Evolutionary conservation across 2,797 vertebrate species (phyloP), one percentile per base, ranked within the genome.

Genomic region (Danio kyathit): DNA sequence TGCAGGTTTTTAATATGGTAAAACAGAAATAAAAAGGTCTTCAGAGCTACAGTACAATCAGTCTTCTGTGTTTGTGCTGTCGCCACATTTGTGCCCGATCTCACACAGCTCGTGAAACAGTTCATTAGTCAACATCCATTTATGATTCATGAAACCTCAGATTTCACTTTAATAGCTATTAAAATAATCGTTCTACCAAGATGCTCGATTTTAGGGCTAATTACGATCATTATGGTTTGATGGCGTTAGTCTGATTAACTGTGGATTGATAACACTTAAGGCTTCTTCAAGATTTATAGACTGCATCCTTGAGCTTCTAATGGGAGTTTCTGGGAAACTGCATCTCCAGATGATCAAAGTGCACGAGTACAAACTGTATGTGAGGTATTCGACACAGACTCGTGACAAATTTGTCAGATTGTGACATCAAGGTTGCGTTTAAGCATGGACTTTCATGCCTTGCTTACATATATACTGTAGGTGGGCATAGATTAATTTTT

Each of bases 71-170:
- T 76, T 43, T 65, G 61, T 40, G 67, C n/a, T 14, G 41, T 40
- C 11, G 43, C 48, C 52, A 77, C 49, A 29, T 51, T 67, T 67
- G 61, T 43, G 38, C 21, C 21, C 3, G 21, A 57, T 59, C 54
- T 69, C 16, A 59, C 65, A 69, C 19, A 11, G 44, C 19, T 57
- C 54, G 49, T 49, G 65, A 78, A 78, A 78, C 76, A 78, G 65
- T 78, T 69, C 76, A 41, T 77, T 77, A 67, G 21, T 78, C 76
- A 67, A 69, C 64, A 78, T 57, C 76, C 43, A 60, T 78, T 69
- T 69, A 69, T 59, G 54, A 69, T 69, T 69, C 43, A 78, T 69
- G 52, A 66, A 76, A 46, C 41, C 51, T 19, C 41, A 6, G 19
- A 63, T 54, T 76, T 21, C 51, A 12, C 14, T 76, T 56, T 76